These are phyloP conservation scores for Pipistrellus pipistrellus DNA, from an alignment of 2,797 vertebrate species.

Conservation along the genomic window DNA sequence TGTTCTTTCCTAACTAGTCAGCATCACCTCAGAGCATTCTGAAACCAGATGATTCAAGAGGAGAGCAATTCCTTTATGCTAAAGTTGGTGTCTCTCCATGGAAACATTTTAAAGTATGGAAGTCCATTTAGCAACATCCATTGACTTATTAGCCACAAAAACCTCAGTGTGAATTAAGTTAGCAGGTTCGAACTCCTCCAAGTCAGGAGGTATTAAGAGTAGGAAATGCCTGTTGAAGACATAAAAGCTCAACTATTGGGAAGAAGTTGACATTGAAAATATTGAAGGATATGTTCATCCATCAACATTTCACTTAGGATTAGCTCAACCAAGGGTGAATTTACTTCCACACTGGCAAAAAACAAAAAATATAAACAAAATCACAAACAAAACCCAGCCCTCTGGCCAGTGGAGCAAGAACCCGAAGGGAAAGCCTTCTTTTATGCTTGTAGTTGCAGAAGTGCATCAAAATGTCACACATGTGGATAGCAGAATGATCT, in stretches of 20 bases:
- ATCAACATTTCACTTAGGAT: not conserved
- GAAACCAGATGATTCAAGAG: not conserved
- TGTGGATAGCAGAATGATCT: not conserved
- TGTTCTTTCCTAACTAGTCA: not conserved
- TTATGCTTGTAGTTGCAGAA: not conserved
- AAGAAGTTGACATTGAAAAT: not conserved
- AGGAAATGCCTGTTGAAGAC: not conserved
- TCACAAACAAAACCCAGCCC: not conserved
- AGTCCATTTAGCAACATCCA: not conserved
- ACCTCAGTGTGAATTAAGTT: not conserved
- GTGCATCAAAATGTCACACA: not conserved
- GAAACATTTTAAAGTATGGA: constrained; percentile 9
- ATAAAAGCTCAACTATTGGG: not conserved
- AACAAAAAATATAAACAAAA: not conserved
- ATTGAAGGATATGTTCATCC: not conserved
- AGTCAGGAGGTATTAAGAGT: not conserved
- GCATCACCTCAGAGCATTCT: not conserved
- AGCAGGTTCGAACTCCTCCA: not conserved
- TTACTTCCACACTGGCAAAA: not conserved
- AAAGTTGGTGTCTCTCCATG: not conserved
- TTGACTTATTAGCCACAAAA: not conserved
- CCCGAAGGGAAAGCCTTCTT: not conserved
- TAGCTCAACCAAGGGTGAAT: not conserved
- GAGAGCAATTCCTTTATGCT: not conserved
- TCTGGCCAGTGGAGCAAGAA: not conserved